Evolutionary conservation across 2,797 vertebrate genomes (phyloP).

Genomic region (Cryptoprocta ferox): DNA sequence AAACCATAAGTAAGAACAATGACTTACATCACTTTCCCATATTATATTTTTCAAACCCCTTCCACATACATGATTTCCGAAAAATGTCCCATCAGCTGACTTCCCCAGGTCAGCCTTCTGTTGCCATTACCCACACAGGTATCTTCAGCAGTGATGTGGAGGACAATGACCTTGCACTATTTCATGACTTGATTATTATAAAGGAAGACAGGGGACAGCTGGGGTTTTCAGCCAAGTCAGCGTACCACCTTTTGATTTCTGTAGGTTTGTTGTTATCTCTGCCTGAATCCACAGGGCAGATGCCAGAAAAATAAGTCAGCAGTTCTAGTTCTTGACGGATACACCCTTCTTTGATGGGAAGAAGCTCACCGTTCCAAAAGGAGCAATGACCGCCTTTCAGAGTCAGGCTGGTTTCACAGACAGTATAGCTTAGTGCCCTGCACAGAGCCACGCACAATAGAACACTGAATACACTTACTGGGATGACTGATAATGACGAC

Average conservation of each 20-base stretch:
- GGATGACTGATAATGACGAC: not conserved
- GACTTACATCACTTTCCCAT: not conserved
- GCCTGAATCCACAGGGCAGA: not conserved
- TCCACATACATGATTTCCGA: not conserved
- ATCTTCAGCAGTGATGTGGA: not conserved
- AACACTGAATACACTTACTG: not conserved
- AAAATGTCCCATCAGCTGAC: not conserved
- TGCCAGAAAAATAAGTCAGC: not conserved
- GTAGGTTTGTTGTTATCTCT: not conserved
- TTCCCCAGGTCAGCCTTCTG: not conserved
- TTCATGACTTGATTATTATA: not conserved
- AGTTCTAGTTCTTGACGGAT: not conserved
- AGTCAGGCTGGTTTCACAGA: not conserved
- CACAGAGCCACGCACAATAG: not conserved
- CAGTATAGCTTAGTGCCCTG: not conserved
- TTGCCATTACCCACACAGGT: not conserved
- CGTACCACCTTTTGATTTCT: not conserved
- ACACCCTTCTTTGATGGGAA: not conserved
- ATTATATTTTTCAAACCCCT: not conserved
- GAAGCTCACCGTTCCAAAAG: not conserved
- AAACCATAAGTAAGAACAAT: not conserved
- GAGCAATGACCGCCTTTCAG: not conserved
- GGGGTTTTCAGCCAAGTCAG: not conserved
- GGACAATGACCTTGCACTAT: not conserved
- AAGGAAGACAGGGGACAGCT: not conserved